Evolutionary conservation across 23 tunicate species (phyloP).

Genomic region (Styela plicata): DNA sequence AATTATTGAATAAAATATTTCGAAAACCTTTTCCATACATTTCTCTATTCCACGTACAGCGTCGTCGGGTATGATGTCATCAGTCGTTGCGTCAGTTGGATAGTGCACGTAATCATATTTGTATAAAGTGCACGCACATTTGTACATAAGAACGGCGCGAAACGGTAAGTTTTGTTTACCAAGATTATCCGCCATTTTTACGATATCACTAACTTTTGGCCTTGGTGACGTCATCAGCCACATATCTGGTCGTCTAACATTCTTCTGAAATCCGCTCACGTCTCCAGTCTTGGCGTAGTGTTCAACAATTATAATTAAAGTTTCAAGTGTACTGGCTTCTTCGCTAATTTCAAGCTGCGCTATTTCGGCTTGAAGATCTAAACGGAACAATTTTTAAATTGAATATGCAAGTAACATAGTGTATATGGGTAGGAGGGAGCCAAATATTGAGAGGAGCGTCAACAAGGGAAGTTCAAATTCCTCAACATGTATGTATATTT

Average conservation of each 20-base stretch:
- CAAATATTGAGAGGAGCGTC: no score
- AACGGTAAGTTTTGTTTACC: constrained; percentile 3
- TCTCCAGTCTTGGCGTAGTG: constrained; percentile 23
- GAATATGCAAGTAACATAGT: no score
- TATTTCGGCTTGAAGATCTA: constrained; percentile 24
- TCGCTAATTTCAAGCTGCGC: constrained; percentile 18
- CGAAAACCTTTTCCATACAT: constrained; percentile 17
- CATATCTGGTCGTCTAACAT: constrained; percentile 19
- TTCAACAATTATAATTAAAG: constrained; percentile 25
- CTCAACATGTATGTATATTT: neutral
- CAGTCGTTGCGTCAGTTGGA: neutral
- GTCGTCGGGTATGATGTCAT: constrained; percentile 10
- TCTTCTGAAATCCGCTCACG: constrained; percentile 27
- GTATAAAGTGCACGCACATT: neutral
- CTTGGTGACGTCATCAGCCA: constrained; percentile 12
- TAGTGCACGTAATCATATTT: constrained; percentile 21
- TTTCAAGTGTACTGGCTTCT: constrained; percentile 31
- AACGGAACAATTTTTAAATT: no score
- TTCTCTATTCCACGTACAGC: constrained; percentile 10
- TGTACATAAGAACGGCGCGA: constrained; percentile 21
- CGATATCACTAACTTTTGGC: constrained; percentile 12
- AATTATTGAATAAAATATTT: neutral
- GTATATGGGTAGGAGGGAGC: no score
- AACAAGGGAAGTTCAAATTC: no score
- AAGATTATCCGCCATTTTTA: constrained; percentile 19